Percentiles rank a stretch among this genome's conserved stretches.
phyloP scores from a whole-genome alignment of 2,113 vertebrate genomes.

The Callionymus lyra region DNA sequence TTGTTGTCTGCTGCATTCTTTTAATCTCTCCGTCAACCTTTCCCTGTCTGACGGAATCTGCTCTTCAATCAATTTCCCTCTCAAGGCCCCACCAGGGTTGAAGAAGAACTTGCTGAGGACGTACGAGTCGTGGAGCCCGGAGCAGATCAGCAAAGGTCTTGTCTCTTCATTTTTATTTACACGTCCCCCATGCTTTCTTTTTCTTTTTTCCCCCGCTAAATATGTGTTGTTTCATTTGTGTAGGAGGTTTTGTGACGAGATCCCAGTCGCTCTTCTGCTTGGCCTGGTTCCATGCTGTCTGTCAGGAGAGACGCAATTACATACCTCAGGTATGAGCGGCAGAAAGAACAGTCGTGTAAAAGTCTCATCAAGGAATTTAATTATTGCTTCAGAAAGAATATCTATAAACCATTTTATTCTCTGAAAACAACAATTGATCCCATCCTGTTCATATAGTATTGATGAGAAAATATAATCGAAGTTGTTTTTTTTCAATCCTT shows the following conservation, averaged over 20 bases:
- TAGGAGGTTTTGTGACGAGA: constrained; percentile 71
- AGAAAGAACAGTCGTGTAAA: too few relatives aligned
- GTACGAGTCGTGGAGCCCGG: constrained; percentile 90
- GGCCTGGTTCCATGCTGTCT: constrained; percentile 96
- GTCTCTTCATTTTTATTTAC: too few relatives aligned
- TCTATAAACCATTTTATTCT: too few relatives aligned
- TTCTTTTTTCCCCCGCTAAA: too few relatives aligned
- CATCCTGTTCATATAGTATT: too few relatives aligned
- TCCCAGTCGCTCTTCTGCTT: constrained; percentile 89
- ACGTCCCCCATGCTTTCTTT: too few relatives aligned
- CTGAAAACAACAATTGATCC: too few relatives aligned
- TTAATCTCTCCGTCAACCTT: neutral
- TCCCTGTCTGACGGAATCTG: neutral
- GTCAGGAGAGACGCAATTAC: constrained; percentile 95
- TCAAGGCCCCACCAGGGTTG: constrained; percentile 87
- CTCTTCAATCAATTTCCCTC: constrained; percentile 9
- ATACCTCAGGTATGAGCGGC: constrained; percentile 81
- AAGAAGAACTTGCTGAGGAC: constrained; percentile 95
- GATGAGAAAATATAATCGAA: too few relatives aligned
- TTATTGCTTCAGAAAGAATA: too few relatives aligned
- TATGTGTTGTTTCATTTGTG: constrained; percentile 5
- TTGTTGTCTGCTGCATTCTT: too few relatives aligned
- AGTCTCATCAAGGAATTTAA: too few relatives aligned
- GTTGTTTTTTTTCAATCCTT: too few relatives aligned
- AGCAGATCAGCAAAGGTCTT: constrained; percentile 80